Evolutionary conservation across 2,797 vertebrate genomes (phyloP).

Genomic region (Sebastes cheni): DNA sequence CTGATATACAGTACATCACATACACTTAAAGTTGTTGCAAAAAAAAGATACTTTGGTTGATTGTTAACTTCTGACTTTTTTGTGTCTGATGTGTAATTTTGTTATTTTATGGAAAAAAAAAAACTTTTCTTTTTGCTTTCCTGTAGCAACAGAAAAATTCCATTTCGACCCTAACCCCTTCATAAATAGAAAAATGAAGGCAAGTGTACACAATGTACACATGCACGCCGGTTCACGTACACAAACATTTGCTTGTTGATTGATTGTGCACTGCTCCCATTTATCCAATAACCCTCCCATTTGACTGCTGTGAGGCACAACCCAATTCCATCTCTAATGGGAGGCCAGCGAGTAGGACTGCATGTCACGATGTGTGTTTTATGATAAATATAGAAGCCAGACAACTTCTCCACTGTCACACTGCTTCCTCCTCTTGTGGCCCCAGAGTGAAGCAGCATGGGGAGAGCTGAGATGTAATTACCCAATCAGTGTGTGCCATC

Average conservation of each 20-base stretch:
- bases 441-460: slow-evolving; percentile 73
- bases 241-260: slow-evolving; percentile 47
- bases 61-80: not conserved
- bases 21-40: not conserved
- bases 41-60: not conserved
- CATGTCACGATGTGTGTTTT: slow-evolving; percentile 66
- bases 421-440: slow-evolving; percentile 58
- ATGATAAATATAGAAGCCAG: slow-evolving; percentile 71
- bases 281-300: slow-evolving; percentile 49
- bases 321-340: slow-evolving; percentile 58
- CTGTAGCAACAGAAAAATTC: too few species aligned
- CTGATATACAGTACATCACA: not conserved
- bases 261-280: slow-evolving; percentile 43
- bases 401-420: slow-evolving; percentile 67
- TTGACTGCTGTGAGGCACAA: slow-evolving; percentile 53
- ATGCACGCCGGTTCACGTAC: not conserved
- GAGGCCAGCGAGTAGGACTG: slow-evolving; percentile 52
- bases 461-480: slow-evolving; percentile 85
- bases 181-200: not conserved
- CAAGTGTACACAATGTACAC: too few species aligned
- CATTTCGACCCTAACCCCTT: not conserved
- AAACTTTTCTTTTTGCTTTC: too few species aligned
- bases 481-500: slow-evolving; percentile 85
- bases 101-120: too few species aligned
- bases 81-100: too few species aligned